A percentile compares a stretch with the other conserved stretches of the same genome.
phyloP scores from a whole-genome alignment of 2,113 vertebrate species.

The Limanda limanda region DNA sequence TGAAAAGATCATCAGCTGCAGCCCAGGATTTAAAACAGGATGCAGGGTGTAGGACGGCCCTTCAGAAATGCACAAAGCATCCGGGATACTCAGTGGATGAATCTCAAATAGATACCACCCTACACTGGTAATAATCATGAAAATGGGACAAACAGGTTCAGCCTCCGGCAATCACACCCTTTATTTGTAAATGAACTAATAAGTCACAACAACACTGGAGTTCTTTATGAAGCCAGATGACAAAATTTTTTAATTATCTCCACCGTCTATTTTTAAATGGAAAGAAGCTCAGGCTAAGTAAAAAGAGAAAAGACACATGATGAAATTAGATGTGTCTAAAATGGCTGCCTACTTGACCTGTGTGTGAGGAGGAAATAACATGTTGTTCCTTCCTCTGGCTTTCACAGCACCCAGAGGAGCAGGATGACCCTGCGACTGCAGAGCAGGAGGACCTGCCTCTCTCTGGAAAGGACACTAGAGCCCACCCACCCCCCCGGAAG shows the following conservation, averaged over 20 bases:
- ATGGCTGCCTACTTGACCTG: slow-evolving; percentile 74
- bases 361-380: slow-evolving; percentile 68
- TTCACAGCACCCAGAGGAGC: slow-evolving; percentile 65
- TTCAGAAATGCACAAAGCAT: slow-evolving; percentile 37
- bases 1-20: slow-evolving; percentile 3
- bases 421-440: slow-evolving; percentile 64
- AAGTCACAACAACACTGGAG: slow-evolving; percentile 11
- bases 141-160: slow-evolving; percentile 43
- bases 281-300: slow-evolving; percentile 1
- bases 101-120: slow-evolving; percentile 57
- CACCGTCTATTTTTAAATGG: neutral
- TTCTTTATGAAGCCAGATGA: slow-evolving; percentile 11
- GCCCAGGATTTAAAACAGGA: slow-evolving; percentile 26
- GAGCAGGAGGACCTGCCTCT: slow-evolving; percentile 43
- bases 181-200: slow-evolving; percentile 50
- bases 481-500: slow-evolving; percentile 33
- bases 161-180: slow-evolving; percentile 36
- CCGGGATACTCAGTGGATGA: slow-evolving; percentile 34
- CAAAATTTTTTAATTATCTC: neutral
- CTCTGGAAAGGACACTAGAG: slow-evolving; percentile 63
- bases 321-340: slow-evolving; percentile 57
- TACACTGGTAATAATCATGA: slow-evolving; percentile 44
- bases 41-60: slow-evolving; percentile 20
- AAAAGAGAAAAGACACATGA: slow-evolving; percentile 18
- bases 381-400: slow-evolving; percentile 58